Base-by-base conservation (phyloP, 2,113 vertebrate species). In the Oriolus oriolus region DNA sequence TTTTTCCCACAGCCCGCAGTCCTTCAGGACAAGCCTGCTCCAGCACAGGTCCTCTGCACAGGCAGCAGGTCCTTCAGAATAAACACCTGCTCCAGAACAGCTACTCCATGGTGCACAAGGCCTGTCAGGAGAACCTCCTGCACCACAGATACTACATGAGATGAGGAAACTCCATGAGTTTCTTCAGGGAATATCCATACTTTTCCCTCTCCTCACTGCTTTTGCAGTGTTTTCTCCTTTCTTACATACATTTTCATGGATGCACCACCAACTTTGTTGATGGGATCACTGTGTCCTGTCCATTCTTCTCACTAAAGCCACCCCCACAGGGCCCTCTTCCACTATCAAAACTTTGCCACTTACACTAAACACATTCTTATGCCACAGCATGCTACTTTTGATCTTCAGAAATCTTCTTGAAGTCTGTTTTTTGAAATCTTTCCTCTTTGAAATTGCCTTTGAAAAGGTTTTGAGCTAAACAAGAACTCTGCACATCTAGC, bases 381-480 rank as follows among this genome's bases (percentile, higher is more conserved):
- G 53, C 10, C 26, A 63, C 3, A 1, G 26, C 50, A 68, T 0
- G 4, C 19, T 59, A 59, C 54, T 74, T 85, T 82, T 69, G 19
- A 93, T 74, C 84, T 85, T 69, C 68, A 90, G 54, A 88, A 73
- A 59, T 30, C 28, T 61, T 73, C 31, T 27, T 90, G 39, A 90
- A 87, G 41, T 44, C 33, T 60, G 13, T 35, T 76, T 86, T 71
- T 80, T 54, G 1, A 59, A 87, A 37, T n/a, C 9, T 54, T 85
- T 87, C 11, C 37, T 60, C 50, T 82, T 35, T 93, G 37, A 74
- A 94, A 81, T 11, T 2, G 5, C 7, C 68, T 90, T 90, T 76
- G 53, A 73, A 71, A 84, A 76, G 22, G 23, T 65, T 79, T 90
- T 65, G 56, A 60, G 41, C 9, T 61, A 71, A 79, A 75, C 17